Evolutionary conservation across 1,140 invertebrate genomes (phyloP).

Genomic region (Octopus bimaculoides): DNA sequence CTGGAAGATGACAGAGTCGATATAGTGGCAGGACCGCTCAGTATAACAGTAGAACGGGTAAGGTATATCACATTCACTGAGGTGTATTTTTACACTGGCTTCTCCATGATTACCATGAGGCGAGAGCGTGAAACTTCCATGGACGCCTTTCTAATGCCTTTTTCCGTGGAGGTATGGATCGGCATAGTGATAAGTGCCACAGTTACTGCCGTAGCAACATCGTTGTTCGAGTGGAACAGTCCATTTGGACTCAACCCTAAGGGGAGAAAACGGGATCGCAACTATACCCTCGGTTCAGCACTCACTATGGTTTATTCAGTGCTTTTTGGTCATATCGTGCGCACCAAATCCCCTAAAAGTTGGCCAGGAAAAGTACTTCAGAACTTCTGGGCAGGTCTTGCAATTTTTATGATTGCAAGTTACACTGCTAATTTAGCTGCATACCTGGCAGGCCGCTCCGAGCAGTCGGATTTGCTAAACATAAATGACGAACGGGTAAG

Average conservation of each 20-base stretch:
- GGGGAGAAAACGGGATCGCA: conserved; percentile 85
- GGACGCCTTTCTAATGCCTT: conserved; percentile 83
- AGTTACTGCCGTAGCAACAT: conserved; percentile 84
- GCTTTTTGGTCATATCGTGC: conserved; percentile 83
- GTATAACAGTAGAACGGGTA: conserved; percentile 70
- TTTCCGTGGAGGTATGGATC: conserved; percentile 86
- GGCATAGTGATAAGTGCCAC: conserved; percentile 85
- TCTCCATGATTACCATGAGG: conserved; percentile 57
- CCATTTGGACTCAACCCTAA: conserved; percentile 93
- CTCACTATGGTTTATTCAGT: conserved; percentile 22
- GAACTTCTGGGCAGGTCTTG: conserved; percentile 92
- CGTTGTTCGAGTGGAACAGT: conserved; percentile 86
- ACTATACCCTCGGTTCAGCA: conserved; percentile 64
- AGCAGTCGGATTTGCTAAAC: background rate
- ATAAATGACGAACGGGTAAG: conserved; percentile 7
- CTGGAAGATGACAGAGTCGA: conserved; percentile 82
- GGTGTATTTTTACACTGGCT: conserved; percentile 81
- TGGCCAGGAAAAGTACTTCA: conserved; percentile 81
- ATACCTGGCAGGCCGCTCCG: conserved; percentile 73
- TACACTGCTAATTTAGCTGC: conserved; percentile 94
- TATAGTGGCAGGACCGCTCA: conserved; percentile 83
- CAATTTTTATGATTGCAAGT: conserved; percentile 88
- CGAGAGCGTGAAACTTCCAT: conserved; percentile 73
- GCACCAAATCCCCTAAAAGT: conserved; percentile 90
- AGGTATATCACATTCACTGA: conserved; percentile 81